Conservation (phyloP, 2,113 vertebrate genomes). For the Psilopsiagon aymara region DNA sequence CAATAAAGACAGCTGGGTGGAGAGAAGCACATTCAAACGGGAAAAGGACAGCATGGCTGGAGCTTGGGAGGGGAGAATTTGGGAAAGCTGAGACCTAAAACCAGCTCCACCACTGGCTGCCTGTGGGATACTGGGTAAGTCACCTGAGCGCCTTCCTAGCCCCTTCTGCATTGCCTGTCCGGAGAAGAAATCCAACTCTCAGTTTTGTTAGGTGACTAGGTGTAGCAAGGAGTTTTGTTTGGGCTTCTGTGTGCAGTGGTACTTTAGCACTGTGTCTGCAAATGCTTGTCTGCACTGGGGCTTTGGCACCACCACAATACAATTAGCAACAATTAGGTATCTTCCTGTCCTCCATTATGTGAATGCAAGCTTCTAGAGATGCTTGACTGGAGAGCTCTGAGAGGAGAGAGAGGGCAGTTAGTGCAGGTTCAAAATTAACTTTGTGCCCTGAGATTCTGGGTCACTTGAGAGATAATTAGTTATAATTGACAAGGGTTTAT, state of each 20-base stretch:
- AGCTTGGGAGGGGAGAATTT: neutral
- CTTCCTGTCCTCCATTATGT: neutral
- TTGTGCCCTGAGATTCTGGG: neutral
- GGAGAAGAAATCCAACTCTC: neutral
- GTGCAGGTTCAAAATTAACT: neutral
- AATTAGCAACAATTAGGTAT: neutral
- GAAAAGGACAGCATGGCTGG: neutral
- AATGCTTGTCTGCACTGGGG: rapidly evolving
- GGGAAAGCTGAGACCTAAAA: neutral
- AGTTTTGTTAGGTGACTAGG: neutral
- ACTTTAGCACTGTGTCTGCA: neutral
- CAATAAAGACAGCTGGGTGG: neutral
- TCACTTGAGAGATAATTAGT: neutral
- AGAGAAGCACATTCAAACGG: neutral
- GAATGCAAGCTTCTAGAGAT: neutral
- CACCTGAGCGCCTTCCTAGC: neutral
- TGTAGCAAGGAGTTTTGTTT: neutral
- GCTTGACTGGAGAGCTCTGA: neutral
- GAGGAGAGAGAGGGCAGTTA: neutral
- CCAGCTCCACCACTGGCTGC: neutral
- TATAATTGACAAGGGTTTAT: neutral
- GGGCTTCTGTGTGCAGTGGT: neutral
- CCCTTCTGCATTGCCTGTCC: neutral
- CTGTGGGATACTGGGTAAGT: neutral
- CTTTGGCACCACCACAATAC: neutral